phyloP scores from a whole-genome alignment of 2,113 vertebrate genomes.

The Sebastes fasciatus region DNA sequence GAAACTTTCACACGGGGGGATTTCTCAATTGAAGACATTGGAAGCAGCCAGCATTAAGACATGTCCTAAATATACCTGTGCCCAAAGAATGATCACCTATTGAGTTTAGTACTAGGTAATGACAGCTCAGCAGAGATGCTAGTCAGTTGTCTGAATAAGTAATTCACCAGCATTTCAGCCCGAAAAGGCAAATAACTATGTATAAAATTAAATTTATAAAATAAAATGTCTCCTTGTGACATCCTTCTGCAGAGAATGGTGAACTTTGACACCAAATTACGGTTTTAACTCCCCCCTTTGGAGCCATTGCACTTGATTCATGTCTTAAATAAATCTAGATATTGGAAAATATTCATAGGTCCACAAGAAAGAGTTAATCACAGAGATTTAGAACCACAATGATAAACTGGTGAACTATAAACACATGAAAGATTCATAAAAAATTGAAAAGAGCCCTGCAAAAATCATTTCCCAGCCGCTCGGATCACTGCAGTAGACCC shows the following conservation, averaged over 20 bases:
- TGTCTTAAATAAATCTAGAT: not conserved
- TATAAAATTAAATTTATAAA: no score
- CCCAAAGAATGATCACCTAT: not conserved
- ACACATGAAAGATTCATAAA: slow-evolving; percentile 45
- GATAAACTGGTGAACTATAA: slow-evolving; percentile 46
- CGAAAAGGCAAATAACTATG: not conserved
- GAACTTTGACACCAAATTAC: slow-evolving; percentile 17
- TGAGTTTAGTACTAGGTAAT: not conserved
- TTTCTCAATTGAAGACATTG: not conserved
- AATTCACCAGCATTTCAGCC: not conserved
- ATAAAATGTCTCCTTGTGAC: not conserved
- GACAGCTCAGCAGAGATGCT: not conserved
- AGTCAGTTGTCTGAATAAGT: not conserved
- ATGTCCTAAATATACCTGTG: not conserved
- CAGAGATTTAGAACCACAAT: slow-evolving; percentile 39
- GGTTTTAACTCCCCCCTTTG: not conserved
- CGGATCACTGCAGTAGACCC: slow-evolving; percentile 7
- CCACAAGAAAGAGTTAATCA: slow-evolving; percentile 7
- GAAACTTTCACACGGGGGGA: not conserved
- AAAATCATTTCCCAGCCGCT: slow-evolving; percentile 13
- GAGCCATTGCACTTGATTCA: slow-evolving; percentile 29
- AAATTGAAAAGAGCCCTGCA: slow-evolving; percentile 27
- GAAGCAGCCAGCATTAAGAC: not conserved
- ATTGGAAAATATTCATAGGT: slow-evolving; percentile 38
- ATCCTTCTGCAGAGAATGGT: not conserved